Evolutionary conservation across 1,140 invertebrate genomes (phyloP).

Genomic region (Cotesia typhae): DNA sequence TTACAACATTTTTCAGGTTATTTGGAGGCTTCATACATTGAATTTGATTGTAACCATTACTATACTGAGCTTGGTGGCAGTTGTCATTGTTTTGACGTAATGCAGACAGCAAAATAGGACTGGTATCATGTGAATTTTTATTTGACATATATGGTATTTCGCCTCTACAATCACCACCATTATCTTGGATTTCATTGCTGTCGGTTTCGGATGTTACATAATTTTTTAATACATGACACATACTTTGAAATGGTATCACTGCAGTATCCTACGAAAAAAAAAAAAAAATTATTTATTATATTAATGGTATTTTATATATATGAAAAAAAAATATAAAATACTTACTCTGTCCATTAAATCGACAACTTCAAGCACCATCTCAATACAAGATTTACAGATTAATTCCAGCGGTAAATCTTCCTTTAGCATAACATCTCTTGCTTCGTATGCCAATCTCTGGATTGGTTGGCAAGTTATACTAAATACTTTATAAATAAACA

Average conservation of each 20-base stretch:
- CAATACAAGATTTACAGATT: conserved; percentile 60
- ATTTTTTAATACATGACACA: conserved; percentile 74
- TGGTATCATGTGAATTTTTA: conserved; percentile 28
- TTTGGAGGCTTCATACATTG: conserved; percentile 22
- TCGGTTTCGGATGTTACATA: conserved; percentile 47
- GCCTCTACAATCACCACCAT: not conserved
- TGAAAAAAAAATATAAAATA: conserved; percentile 22
- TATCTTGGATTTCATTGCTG: conserved; percentile 26
- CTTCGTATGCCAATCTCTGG: conserved; percentile 69
- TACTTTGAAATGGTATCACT: conserved; percentile 75
- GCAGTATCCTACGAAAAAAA: conserved; percentile 67
- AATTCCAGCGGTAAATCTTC: conserved; percentile 53
- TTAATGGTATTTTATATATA: conserved; percentile 26
- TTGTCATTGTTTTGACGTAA: conserved; percentile 30
- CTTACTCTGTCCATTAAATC: conserved; percentile 72
- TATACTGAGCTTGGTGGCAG: conserved; percentile 35
- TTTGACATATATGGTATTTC: conserved; percentile 33
- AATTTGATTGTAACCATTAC: too few relatives aligned
- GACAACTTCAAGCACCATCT: conserved; percentile 67
- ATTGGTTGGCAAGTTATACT: conserved; percentile 71
- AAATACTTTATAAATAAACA: conserved; percentile 72
- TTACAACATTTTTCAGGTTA: conserved; percentile 34
- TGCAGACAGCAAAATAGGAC: conserved; percentile 35
- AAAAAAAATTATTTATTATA: conserved; percentile 50
- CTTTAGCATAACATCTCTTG: conserved; percentile 65